These are phyloP conservation scores for Allolobophora icterica DNA, from an alignment of 2,888 invertebrate genomes.

Conservation along the genomic window DNA sequence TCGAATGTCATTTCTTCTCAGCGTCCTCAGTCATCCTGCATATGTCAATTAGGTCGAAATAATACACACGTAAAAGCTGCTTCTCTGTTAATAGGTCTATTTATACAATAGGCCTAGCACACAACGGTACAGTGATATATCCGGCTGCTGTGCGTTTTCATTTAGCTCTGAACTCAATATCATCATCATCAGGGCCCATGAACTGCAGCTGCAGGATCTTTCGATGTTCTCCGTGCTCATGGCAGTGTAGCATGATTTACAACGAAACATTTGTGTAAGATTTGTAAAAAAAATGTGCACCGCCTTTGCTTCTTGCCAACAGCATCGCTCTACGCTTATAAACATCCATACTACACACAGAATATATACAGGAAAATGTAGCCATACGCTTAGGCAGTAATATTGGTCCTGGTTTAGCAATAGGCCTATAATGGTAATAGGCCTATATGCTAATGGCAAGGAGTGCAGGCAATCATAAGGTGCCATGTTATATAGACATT, in stretches of 20 bases:
- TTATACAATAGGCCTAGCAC: background rate
- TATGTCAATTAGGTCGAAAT: background rate
- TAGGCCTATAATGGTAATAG: background rate
- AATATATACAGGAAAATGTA: background rate
- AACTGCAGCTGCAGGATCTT: background rate
- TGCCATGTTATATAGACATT: background rate
- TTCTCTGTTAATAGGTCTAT: background rate
- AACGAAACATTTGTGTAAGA: too few relatives aligned
- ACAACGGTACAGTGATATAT: background rate
- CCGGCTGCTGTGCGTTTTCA: background rate
- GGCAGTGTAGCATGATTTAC: too few relatives aligned
- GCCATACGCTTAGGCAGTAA: background rate
- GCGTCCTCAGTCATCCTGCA: background rate
- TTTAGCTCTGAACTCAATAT: background rate
- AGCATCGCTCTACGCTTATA: too few relatives aligned
- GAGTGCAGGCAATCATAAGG: background rate
- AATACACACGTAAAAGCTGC: background rate
- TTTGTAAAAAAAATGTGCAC: too few relatives aligned
- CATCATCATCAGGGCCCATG: background rate
- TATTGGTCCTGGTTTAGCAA: background rate
- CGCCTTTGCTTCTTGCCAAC: too few relatives aligned
- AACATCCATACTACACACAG: background rate
- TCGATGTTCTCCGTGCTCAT: too few relatives aligned
- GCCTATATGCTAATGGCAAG: background rate
- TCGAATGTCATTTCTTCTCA: background rate